Conservation (phyloP, 2,888 invertebrate genomes). For the Mesorhabditis belari region DNA sequence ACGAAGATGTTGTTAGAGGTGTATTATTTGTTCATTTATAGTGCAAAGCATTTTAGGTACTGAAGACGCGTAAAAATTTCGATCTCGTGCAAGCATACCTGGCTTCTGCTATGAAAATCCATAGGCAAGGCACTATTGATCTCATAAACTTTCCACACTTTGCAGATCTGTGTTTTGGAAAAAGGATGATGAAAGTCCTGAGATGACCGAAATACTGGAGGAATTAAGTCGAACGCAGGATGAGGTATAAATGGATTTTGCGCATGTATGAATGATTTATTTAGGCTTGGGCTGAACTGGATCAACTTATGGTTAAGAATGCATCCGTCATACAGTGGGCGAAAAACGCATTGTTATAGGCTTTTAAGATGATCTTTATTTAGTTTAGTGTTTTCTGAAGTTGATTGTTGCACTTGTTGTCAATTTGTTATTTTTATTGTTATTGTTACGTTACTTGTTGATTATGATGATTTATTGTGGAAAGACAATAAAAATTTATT, state of each 20-base stretch:
- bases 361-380: neutral
- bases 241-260: neutral
- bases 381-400: neutral
- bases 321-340: slow-evolving; percentile 35
- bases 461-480: no score
- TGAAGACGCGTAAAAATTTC: slow-evolving; percentile 73
- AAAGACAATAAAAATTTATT: no score
- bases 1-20: slow-evolving; percentile 36
- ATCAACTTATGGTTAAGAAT: slow-evolving; percentile 22
- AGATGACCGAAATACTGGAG: slow-evolving; percentile 8
- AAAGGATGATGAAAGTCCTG: neutral
- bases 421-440: neutral
- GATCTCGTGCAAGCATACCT: slow-evolving; percentile 85
- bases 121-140: no score
- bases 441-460: neutral
- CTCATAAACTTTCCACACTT: slow-evolving; percentile 2
- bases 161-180: neutral
- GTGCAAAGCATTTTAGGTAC: slow-evolving; percentile 61
- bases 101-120: slow-evolving; percentile 74
- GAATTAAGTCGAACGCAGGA: slow-evolving; percentile 7
- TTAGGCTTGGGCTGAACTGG: slow-evolving; percentile 14
- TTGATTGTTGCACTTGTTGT: neutral
- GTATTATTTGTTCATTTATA: neutral
- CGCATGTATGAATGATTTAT: no score
- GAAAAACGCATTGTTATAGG: slow-evolving; percentile 33